Base-by-base conservation (phyloP, 2,113 vertebrate genomes). In the Scophthalmus maximus region DNA sequence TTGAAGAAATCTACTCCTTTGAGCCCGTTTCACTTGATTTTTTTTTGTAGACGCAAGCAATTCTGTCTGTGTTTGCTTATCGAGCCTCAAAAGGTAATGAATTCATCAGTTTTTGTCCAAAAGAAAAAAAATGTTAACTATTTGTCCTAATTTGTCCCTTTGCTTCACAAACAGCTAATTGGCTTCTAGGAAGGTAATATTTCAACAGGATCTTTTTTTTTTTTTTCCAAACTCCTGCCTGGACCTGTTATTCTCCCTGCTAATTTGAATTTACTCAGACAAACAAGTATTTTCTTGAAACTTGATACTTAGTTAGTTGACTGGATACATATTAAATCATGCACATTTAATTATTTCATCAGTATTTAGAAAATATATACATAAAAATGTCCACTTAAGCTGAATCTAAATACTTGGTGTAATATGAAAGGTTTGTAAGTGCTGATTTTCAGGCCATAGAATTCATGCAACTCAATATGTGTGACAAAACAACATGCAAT, bases 61-160 rank as follows among this genome's bases (percentile, higher is more conserved):
- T 51, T 61, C 10, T 67, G 25, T 69, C 11, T 73, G 36, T 73
- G 36, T 76, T 66, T 73, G 30, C 50, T 53, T 68, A 29, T 64
- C 46, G 70, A 62, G 20, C 42, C 36, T 68, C 49, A 61, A 58
- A 82, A 51, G 30, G 32, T 63, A 67, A 78, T 69, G 12, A 67
- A 73, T 73, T 53, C 50, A 73, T 73, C 18, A 63, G 69, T 55
- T 62, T 78, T 38, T 55, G 29, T 67, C 68, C 58, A 56, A 52
- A 73, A 79, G n/a, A 68, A 4, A 77, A 47, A 63, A 70, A 78
- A 84, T 57, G 9, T 67, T 44, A 64, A 52, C 49, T 23, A 69
- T 78, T 76, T 79, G 68, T 73, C 68, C 46, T 81, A 65, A 85
- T 77, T 64, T 81, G 60, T 83, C 23, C 50, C 55, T 73, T 75